Percentiles rank a stretch among this genome's conserved stretches.
phyloP scores from a whole-genome alignment of 1,140 invertebrate genomes.

The Drosophila kanapiae region DNA sequence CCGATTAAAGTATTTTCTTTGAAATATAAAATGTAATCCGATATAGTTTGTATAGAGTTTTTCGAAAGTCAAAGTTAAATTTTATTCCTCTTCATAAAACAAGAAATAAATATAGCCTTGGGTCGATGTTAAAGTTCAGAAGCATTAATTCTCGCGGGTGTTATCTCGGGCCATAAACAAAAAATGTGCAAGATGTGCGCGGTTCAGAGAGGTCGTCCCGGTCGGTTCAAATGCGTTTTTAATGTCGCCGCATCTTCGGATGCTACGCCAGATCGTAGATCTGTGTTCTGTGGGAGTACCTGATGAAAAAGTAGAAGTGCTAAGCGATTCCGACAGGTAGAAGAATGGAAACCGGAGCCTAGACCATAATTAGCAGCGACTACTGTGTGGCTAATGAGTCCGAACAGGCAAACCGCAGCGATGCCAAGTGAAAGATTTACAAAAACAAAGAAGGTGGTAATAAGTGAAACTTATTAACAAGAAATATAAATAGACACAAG shows the following conservation, averaged over 20 bases:
- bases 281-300: conserved; percentile 11
- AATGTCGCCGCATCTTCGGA: conserved; percentile 28
- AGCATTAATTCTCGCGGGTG: conserved; percentile 24
- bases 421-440: conserved; percentile 23
- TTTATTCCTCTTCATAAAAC: neutral
- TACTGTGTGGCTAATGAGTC: conserved; percentile 64
- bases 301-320: conserved; percentile 35
- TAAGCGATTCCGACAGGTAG: conserved; percentile 50
- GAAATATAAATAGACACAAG: neutral
- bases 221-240: conserved; percentile 48
- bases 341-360: conserved; percentile 19
- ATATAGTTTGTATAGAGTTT: neutral
- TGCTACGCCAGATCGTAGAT: neutral
- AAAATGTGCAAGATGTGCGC: conserved; percentile 34
- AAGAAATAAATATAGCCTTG: neutral
- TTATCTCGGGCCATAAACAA: conserved; percentile 45
- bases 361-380: conserved; percentile 55
- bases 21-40: neutral
- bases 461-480: conserved; percentile 1
- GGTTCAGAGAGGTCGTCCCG: conserved; percentile 34
- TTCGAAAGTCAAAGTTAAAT: neutral
- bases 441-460: neutral
- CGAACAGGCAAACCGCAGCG: conserved; percentile 28
- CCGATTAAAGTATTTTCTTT: neutral
- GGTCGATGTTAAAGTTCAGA: conserved; percentile 29